These are phyloP conservation scores for Aporophyla lueneburgensis DNA, from an alignment of 2,888 invertebrate genomes.

Conservation along the genomic window DNA sequence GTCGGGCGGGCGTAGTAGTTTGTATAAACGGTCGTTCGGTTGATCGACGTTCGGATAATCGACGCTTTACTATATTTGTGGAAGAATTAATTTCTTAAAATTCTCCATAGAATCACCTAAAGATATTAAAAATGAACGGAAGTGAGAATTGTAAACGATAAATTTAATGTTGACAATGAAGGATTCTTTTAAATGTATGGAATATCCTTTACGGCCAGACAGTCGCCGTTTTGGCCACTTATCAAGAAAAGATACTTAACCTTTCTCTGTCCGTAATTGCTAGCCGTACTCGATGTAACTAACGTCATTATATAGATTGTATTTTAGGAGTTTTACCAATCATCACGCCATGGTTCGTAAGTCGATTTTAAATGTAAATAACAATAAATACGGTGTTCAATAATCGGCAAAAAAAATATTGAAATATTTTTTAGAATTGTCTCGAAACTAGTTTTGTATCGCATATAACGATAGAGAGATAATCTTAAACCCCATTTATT, in stretches of 20 bases:
- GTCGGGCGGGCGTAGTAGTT: too few relatives aligned
- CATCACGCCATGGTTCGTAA: conserved; percentile 49
- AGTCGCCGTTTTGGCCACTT: conserved; percentile 11
- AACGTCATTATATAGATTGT: conserved; percentile 52
- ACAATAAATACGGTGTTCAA: conserved; percentile 79
- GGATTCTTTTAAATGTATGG: conserved; percentile 7
- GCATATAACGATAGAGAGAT: conserved; percentile 71
- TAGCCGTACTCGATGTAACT: conserved; percentile 54
- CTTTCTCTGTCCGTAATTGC: conserved; percentile 59
- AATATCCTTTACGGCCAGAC: conserved; percentile 17
- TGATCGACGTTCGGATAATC: too few relatives aligned
- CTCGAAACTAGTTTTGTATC: conserved; percentile 80
- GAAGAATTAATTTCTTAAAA: conserved; percentile 22
- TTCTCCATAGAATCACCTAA: conserved; percentile 26
- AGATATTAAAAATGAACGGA: conserved; percentile 9
- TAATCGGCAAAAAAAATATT: conserved; percentile 70
- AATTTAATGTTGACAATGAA: conserved; percentile 1
- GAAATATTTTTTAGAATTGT: conserved; percentile 72
- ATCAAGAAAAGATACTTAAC: conserved; percentile 40
- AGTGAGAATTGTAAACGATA: conserved; percentile 35
- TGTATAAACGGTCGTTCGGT: too few relatives aligned
- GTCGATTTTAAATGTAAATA: conserved; percentile 75
- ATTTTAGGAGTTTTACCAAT: conserved; percentile 49
- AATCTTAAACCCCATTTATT: conserved; percentile 79
- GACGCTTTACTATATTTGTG: too few relatives aligned